Evolutionary conservation across 1,140 invertebrate species (phyloP), one percentile per base, ranked within the genome.

Genomic region (Aphidius gifuensis): DNA sequence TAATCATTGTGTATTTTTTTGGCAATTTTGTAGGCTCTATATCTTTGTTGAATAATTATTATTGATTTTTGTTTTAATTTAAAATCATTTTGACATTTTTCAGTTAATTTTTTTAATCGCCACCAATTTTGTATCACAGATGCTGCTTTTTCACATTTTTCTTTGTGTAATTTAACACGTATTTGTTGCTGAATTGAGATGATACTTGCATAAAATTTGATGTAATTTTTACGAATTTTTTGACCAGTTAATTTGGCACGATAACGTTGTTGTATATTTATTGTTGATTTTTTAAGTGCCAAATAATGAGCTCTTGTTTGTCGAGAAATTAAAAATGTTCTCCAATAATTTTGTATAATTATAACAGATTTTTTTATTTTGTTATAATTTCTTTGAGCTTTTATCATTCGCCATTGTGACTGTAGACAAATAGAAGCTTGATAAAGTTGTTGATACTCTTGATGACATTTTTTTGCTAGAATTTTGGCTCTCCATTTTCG

Each of bases 41-140:
- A 81, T 40, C 58, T 65, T 55, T 67, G 68, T 56, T 82, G 80
- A 48, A 81, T 62, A 6, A 57, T 51, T 48, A 77, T 50, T 23
- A 66, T 55, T 11, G 74, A 65, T 47, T 70, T 63, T 67, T 68
- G 77, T 9, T 75, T 55, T 48, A 64, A 62, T 56, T 72, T 40
- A 59, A 68, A 82, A 7, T 54, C 16, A 8, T 46, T 46, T 60
- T 65, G 74, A 11, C 70, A 63, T 16, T 61, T 6, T 7, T 62
- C 66, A 57, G 58, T 45, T 5, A 44, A 40, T 38, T 69, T 66
- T 53, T 72, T 58, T 4, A 69, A 66, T 46, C 78, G 70, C 71
- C 68, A 77, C 38, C 61, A 43, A 40, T 21, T 45, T 64, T 80
- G 77, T 23, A 81, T 64, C 21, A 64, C 58, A n/a, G 71, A 55